Evolutionary conservation across 2,888 invertebrate genomes (phyloP), one percentile per base, ranked within the genome.

Genomic region (Amorpha juglandis): DNA sequence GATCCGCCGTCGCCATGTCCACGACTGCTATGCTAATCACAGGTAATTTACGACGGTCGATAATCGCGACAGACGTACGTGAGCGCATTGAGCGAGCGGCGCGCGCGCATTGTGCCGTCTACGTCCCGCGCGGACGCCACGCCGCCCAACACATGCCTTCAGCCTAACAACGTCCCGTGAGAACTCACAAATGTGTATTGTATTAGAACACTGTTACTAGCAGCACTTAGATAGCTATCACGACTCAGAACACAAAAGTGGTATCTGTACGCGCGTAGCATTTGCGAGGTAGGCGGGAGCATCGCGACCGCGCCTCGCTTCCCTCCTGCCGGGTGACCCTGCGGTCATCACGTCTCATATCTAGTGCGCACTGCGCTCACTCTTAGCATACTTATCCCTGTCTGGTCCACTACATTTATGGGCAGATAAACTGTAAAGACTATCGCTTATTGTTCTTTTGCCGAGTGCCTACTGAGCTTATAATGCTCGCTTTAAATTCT

Each of bases 21-120:
- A 89, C 91, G 90, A 89, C 87, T 83, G 75, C 84, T 90, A 93
- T 92, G 92, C 87, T 90, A 93, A 93, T 92, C 88, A 81, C 78
- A 78, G 69, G 88, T 91, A 89, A 91, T 91, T 92, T 93, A 92
- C 91, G 90, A 90, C 82, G 85, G 77, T 76, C 86, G 90, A 90
- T 91, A 91, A 92, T 92, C 91, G 92, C 91, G 89, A 90, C 84
- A 83, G 73, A 83, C 79, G 89, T 89, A 91, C 92, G 92, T 92
- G 91, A 89, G 86, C 83, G 88, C 90, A 90, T 88, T 89, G 89
- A 87, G 87, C 89, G 83, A 87, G 81, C 80, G 70, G 71, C 75
- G 79, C 75, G 78, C 77, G 79, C 77, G 77, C 77, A 74, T 77
- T 76, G 7, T n/a, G 27, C 11, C 45, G 38, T 14, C 45, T 47